Percentiles rank a stretch among this genome's conserved stretches.
These are phyloP conservation scores for Lasioglossum zephyrum DNA, from an alignment of 2,888 invertebrate genomes.

Conservation along the genomic window DNA sequence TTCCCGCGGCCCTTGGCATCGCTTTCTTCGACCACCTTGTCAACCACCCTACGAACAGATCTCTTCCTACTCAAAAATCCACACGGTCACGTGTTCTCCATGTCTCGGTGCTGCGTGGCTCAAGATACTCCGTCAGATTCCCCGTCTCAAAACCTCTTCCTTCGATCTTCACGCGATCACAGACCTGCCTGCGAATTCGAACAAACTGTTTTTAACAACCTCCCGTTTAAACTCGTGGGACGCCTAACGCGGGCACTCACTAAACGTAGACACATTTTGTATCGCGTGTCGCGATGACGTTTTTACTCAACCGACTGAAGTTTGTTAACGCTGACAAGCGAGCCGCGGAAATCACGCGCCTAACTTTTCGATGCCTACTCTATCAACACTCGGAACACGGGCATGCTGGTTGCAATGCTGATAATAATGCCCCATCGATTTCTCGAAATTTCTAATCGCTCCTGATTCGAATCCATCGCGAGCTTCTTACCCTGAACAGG, in stretches of 20 bases:
- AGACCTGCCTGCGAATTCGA: slow-evolving; percentile 18
- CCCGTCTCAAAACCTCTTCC: background rate
- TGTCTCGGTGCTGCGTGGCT: slow-evolving; percentile 53
- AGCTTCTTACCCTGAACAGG: too few relatives aligned
- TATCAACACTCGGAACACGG: background rate
- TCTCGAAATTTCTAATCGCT: background rate
- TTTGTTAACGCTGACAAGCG: slow-evolving; percentile 12
- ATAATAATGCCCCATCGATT: background rate
- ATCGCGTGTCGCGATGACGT: slow-evolving; percentile 3
- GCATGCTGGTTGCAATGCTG: background rate
- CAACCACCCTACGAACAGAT: background rate
- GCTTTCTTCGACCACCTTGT: slow-evolving; percentile 50
- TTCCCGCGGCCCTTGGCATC: slow-evolving; percentile 69
- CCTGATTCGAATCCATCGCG: background rate
- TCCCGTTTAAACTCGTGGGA: background rate
- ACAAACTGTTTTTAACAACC: background rate
- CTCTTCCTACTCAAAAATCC: slow-evolving; percentile 11
- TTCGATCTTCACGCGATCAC: background rate
- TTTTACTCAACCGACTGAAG: background rate
- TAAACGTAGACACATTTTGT: background rate
- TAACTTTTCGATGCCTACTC: background rate
- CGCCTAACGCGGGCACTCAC: background rate
- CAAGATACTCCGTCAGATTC: slow-evolving; percentile 22
- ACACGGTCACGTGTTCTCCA: slow-evolving; percentile 68
- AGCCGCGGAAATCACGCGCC: background rate